A percentile compares a stretch with the other conserved stretches of the same genome.
phyloP scores from a whole-genome alignment of 2,888 invertebrate species.

The Heliconius hortense region DNA sequence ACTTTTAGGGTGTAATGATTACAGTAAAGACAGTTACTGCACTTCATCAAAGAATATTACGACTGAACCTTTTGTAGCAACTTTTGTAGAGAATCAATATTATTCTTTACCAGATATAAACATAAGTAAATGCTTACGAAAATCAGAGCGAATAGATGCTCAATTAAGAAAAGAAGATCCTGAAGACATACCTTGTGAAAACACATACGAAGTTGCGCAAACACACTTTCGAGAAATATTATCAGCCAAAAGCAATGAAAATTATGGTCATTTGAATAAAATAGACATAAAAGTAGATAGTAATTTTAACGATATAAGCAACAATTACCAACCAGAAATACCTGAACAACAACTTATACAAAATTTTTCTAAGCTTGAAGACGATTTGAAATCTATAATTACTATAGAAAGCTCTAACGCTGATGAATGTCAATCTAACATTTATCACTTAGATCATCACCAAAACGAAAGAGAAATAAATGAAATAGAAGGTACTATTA shows the following conservation, averaged over 20 bases:
- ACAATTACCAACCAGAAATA: conserved; percentile 58
- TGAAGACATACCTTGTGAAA: conserved; percentile 72
- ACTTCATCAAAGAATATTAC: conserved; percentile 74
- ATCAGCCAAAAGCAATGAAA: conserved; percentile 60
- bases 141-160: conserved; percentile 87
- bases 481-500: conserved; percentile 77
- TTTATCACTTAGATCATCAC: conserved; percentile 66
- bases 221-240: conserved; percentile 72
- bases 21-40: conserved; percentile 66
- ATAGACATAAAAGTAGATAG: conserved; percentile 44
- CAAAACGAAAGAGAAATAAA: conserved; percentile 79
- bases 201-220: conserved; percentile 73
- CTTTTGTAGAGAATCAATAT: conserved; percentile 85
- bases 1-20: conserved; percentile 69
- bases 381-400: conserved; percentile 75
- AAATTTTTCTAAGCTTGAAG: conserved; percentile 70
- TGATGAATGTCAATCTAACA: conserved; percentile 60
- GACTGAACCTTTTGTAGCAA: conserved; percentile 76
- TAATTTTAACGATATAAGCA: conserved; percentile 46
- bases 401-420: conserved; percentile 73
- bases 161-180: conserved; percentile 82
- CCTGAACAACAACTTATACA: conserved; percentile 64
- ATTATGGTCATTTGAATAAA: conserved; percentile 74
- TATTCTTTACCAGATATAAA: conserved; percentile 87
- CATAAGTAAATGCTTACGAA: conserved; percentile 85